Base-by-base conservation (phyloP, 2,797 vertebrate genomes). In the Triplophysa yarkandensis region DNA sequence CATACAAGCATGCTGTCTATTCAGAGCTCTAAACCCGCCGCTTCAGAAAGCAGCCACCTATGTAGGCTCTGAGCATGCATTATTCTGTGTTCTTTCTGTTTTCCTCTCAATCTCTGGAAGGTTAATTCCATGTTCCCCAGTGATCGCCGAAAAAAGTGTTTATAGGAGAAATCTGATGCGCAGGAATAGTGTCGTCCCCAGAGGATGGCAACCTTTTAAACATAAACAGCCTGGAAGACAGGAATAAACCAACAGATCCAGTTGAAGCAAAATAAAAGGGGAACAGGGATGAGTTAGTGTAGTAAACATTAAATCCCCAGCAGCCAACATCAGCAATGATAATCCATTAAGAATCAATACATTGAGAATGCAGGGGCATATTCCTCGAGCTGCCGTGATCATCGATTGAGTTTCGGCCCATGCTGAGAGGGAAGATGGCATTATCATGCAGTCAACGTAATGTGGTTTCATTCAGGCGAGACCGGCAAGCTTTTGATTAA, bases 71-170 rank as follows among this genome's bases (percentile, higher is more conserved):
- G 4, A 16, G 30, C 52, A 46, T 73, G 13, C 60, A 70, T 68
- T 43, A 57, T 72, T 77, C 14, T 36, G 23, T 48, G n/a, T 72
- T 57, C 27, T 19, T 54, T 66, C 10, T 44, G 34, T 69, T 70
- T 60, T 41, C 44, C 16, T 30, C 60, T 62, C 66, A 9, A 54
- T 69, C 13, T 62, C 57, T 21, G 32, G n/a, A 11, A 69, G 67
- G 62, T 68, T 63, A 63, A 70, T 64, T 76, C 34, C 58, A 70
- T 57, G 32, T 34, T 69, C 74, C 67, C 57, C 19, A 76, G 74
- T 84, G 85, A 88, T 80, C 80, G 84, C 81, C 79, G 82, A 87
- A 50, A 85, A 80, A 84, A 85, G 79, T 81, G 83, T 89, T 89
- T 85, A 85, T 82, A 86, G 70, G 55, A 73, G 73, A 84, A 87